phyloP scores from a whole-genome alignment of 2,888 invertebrate genomes.

The Caenorhabditis virilis region DNA sequence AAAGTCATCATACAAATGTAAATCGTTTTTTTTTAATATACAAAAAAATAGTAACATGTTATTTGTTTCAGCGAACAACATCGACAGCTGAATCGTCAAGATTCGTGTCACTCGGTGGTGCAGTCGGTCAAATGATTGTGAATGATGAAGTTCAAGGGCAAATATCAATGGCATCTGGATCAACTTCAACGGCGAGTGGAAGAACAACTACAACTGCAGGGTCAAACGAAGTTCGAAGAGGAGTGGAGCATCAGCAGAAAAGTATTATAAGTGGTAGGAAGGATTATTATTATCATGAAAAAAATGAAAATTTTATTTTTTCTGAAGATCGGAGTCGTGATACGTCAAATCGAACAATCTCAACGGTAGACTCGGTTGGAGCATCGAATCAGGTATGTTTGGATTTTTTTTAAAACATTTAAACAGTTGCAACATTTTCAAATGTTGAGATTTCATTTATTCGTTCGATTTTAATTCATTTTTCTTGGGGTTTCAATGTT shows the following conservation, averaged over 20 bases:
- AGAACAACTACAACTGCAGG: constrained; percentile 12
- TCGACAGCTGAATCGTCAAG: constrained; percentile 30
- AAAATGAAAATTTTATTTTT: too few relatives aligned
- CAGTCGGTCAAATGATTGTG: constrained; percentile 20
- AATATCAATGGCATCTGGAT: constrained; percentile 24
- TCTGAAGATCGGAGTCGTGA: too few relatives aligned
- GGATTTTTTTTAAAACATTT: not conserved
- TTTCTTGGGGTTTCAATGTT: too few relatives aligned
- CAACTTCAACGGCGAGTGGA: too few relatives aligned
- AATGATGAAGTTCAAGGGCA: constrained; percentile 13
- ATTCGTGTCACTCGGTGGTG: constrained; percentile 25
- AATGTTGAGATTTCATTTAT: too few relatives aligned
- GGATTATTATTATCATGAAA: constrained; percentile 7
- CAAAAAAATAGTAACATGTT: not conserved
- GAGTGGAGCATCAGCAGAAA: too few relatives aligned
- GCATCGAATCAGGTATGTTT: not conserved
- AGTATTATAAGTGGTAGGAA: too few relatives aligned
- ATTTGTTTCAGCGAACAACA: constrained; percentile 23
- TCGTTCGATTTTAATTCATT: too few relatives aligned
- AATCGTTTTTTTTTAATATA: not conserved
- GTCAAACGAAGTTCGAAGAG: too few relatives aligned
- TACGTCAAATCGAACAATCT: constrained; percentile 13
- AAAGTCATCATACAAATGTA: constrained; percentile 35
- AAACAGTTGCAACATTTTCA: too few relatives aligned
- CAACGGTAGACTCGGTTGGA: constrained; percentile 11